Percentiles rank a stretch among this genome's conserved stretches.
Evolutionary conservation across 2,888 invertebrate genomes (phyloP).

Genomic region (Microchrysa polita): DNA sequence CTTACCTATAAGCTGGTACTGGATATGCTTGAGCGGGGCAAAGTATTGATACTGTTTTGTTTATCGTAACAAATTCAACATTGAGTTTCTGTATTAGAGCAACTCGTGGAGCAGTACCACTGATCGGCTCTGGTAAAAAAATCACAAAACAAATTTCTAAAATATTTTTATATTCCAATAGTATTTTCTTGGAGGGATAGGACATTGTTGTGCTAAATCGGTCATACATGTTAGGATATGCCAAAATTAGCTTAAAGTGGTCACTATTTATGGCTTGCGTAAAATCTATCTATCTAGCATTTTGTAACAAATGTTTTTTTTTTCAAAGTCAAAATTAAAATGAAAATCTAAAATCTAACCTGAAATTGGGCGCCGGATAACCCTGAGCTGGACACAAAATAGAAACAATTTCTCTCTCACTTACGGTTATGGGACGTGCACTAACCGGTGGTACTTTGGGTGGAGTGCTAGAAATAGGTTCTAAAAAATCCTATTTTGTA

Average conservation of each 20-base stretch:
- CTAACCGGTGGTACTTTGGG: conserved; percentile 67
- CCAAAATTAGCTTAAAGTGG: too few relatives aligned
- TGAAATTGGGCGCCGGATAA: conserved; percentile 78
- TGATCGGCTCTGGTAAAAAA: conserved; percentile 63
- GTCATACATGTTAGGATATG: too few relatives aligned
- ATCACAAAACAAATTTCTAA: neutral
- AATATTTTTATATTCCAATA: too few relatives aligned
- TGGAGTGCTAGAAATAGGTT: conserved; percentile 69
- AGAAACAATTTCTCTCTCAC: conserved; percentile 68
- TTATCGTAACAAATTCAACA: conserved; percentile 25
- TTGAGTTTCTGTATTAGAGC: conserved; percentile 65
- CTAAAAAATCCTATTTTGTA: conserved; percentile 58
- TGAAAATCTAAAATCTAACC: conserved; percentile 64
- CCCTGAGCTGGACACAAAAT: conserved; percentile 80
- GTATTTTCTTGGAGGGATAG: too few relatives aligned
- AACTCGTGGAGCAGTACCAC: conserved; percentile 68
- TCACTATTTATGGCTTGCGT: too few relatives aligned
- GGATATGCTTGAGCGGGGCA: conserved; percentile 78
- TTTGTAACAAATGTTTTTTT: too few relatives aligned
- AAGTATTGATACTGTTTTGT: conserved; percentile 67
- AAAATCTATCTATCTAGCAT: too few relatives aligned
- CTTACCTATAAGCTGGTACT: conserved; percentile 74
- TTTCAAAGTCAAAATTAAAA: conserved; percentile 43
- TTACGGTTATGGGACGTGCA: conserved; percentile 60
- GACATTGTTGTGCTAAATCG: too few relatives aligned